These are phyloP conservation scores for Fratercula arctica DNA, from an alignment of 2,797 vertebrate genomes.

Conservation along the genomic window DNA sequence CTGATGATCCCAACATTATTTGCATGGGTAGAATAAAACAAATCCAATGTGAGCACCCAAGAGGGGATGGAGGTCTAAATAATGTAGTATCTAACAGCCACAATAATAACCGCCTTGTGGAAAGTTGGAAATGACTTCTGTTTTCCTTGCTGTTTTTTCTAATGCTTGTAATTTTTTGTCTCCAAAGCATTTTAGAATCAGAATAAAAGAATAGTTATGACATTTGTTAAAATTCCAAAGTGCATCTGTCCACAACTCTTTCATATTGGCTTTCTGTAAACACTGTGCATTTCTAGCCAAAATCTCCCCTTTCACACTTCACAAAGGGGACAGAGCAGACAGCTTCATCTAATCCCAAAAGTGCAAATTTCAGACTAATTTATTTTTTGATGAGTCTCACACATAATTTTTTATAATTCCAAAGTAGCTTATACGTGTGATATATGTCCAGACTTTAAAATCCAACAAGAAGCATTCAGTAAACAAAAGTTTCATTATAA, in stretches of 20 bases:
- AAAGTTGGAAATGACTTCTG: background rate
- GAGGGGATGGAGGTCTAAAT: background rate
- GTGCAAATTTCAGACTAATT: background rate
- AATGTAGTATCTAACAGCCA: background rate
- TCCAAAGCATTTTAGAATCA: background rate
- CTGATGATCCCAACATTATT: background rate
- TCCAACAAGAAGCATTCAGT: background rate
- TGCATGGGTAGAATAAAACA: background rate
- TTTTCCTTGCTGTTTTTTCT: conserved; percentile 10
- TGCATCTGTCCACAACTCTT: background rate
- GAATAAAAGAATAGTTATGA: background rate
- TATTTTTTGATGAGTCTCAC: background rate
- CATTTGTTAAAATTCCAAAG: conserved; percentile 6
- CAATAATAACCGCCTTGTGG: background rate
- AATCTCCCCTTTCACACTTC: background rate
- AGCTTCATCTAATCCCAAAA: background rate
- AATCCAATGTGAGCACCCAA: background rate
- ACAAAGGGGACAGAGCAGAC: background rate
- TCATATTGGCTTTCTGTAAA: background rate
- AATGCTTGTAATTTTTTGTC: background rate
- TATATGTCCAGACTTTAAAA: conserved; percentile 9
- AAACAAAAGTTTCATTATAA: conserved; percentile 41
- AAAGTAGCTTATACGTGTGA: background rate
- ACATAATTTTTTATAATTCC: background rate
- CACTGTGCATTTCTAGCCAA: background rate